phyloP scores from a whole-genome alignment of 2,113 vertebrate genomes.

The Paraplagusia blochii region DNA sequence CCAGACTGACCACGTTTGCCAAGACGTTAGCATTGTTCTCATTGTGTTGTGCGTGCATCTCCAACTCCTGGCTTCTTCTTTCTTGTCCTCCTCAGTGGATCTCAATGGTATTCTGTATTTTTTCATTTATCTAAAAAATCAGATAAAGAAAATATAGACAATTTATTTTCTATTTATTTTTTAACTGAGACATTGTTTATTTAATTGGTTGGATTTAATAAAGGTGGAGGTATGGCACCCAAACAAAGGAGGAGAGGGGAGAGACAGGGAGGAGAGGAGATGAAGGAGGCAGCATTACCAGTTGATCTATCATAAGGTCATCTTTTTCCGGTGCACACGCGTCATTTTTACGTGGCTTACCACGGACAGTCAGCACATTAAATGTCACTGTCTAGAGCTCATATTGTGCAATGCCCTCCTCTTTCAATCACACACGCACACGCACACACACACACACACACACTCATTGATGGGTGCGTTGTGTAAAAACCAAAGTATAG shows the following conservation, averaged over 20 bases:
- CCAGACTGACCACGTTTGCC: too few species aligned
- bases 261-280: conserved; percentile 8
- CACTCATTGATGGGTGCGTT: neutral
- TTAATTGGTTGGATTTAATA: conserved; percentile 30
- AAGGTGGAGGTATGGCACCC: neutral
- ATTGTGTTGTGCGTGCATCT: too few species aligned
- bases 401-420: conserved; percentile 46
- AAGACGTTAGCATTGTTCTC: too few species aligned
- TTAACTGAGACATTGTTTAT: conserved; percentile 54
- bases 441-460: conserved; percentile 2
- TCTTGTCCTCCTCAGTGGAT: too few species aligned
- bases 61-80: too few species aligned
- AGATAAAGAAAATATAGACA: too few species aligned
- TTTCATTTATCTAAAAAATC: too few species aligned
- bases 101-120: too few species aligned
- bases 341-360: conserved; percentile 48
- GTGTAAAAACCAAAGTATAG: conserved; percentile 17
- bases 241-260: conserved; percentile 18
- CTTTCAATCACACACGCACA: neutral
- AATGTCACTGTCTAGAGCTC: conserved; percentile 60
- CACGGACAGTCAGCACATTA: conserved; percentile 65
- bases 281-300: conserved; percentile 32
- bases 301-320: conserved; percentile 69
- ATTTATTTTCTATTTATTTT: too few species aligned
- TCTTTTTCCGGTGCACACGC: conserved; percentile 54